These are phyloP conservation scores for Dendropsophus ebraccatus DNA, from an alignment of 2,113 vertebrate genomes.

Conservation along the genomic window DNA sequence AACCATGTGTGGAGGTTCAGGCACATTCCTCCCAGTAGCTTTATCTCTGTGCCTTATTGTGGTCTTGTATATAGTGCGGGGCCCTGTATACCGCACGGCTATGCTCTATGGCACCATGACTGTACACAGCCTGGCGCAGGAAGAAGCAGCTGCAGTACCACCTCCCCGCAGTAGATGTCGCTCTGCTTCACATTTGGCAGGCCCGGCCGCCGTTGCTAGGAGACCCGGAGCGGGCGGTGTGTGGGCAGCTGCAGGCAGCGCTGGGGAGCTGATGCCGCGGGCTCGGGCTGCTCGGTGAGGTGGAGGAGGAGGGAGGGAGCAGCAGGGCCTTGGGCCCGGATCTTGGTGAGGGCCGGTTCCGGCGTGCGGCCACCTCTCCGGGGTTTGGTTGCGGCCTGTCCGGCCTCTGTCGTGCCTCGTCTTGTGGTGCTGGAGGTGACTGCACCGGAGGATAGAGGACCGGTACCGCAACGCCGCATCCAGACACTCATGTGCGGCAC, in stretches of 20 bases:
- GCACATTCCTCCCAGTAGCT: too few relatives aligned
- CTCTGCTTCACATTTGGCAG: conserved; percentile 8
- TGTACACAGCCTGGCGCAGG: too few relatives aligned
- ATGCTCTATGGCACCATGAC: too few relatives aligned
- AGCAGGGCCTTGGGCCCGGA: conserved; percentile 21
- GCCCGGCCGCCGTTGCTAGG: conserved; percentile 62
- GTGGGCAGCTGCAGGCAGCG: conserved; percentile 36
- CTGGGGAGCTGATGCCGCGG: conserved; percentile 50
- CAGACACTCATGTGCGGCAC: conserved; percentile 59
- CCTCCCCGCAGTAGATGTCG: conserved; percentile 11
- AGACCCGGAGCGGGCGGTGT: conserved; percentile 62
- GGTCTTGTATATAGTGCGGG: too few relatives aligned
- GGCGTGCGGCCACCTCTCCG: neutral
- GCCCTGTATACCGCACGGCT: too few relatives aligned
- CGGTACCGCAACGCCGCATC: conserved; percentile 66
- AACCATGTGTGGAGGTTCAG: too few relatives aligned
- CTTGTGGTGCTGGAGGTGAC: conserved; percentile 58
- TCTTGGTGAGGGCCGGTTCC: neutral
- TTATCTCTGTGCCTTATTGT: too few relatives aligned
- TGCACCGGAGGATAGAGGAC: conserved; percentile 65
- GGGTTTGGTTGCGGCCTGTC: conserved; percentile 10
- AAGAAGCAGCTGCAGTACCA: neutral
- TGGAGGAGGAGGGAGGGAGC: conserved; percentile 25
- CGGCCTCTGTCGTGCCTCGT: conserved; percentile 57
- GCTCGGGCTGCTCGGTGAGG: conserved; percentile 35